These are phyloP conservation scores for Cephalopachus bancanus DNA, from an alignment of 2,797 vertebrate genomes.

Conservation along the genomic window DNA sequence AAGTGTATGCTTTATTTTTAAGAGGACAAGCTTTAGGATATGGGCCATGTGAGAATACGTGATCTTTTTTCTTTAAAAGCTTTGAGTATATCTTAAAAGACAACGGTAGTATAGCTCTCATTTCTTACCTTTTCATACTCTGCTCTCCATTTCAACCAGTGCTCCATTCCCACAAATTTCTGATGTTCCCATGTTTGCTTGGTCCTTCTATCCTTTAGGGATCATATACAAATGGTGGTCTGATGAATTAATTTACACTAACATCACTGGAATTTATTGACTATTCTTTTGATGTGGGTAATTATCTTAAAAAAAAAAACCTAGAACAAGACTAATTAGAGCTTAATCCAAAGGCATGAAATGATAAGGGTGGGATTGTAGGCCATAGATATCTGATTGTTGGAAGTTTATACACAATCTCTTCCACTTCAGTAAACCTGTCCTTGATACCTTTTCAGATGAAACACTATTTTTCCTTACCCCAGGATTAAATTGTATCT, in stretches of 20 bases:
- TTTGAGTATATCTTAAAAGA: slow-evolving; percentile 23
- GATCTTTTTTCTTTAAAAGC: not conserved
- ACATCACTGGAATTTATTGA: not conserved
- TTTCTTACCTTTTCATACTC: not conserved
- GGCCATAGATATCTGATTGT: not conserved
- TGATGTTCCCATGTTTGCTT: not conserved
- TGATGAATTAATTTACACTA: not conserved
- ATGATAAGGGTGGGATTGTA: slow-evolving; percentile 1
- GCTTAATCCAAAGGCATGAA: not conserved
- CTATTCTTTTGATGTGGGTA: not conserved
- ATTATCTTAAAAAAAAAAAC: slow-evolving; percentile 1
- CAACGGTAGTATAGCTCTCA: not conserved
- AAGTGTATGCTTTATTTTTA: slow-evolving; percentile 10
- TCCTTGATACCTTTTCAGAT: not conserved
- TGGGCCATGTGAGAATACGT: not conserved
- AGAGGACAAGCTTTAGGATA: not conserved
- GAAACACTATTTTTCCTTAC: not conserved
- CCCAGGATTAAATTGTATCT: not conserved
- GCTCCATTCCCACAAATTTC: not conserved
- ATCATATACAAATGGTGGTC: not conserved
- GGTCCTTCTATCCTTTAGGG: not conserved
- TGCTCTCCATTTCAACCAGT: not conserved
- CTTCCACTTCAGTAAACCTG: not conserved
- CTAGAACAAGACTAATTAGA: not conserved
- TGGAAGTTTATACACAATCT: not conserved